These are phyloP conservation scores for Zapornia atra DNA, from an alignment of 2,113 vertebrate genomes.

Conservation along the genomic window DNA sequence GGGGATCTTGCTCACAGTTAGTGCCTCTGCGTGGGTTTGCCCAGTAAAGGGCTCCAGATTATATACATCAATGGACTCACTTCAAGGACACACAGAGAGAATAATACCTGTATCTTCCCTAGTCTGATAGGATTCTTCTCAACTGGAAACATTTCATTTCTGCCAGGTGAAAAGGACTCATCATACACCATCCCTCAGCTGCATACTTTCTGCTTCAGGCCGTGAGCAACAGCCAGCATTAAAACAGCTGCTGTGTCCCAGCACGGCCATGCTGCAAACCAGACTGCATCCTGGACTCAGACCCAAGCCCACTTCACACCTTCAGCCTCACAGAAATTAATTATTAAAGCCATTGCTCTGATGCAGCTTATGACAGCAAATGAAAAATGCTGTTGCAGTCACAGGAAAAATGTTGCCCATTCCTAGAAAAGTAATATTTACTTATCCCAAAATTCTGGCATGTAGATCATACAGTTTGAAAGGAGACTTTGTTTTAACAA, in stretches of 20 bases:
- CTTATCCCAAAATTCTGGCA: background rate
- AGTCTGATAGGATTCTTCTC: background rate
- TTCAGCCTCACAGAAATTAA: background rate
- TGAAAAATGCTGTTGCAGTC: background rate
- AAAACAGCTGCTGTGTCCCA: background rate
- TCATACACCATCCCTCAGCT: background rate
- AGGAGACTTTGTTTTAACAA: background rate
- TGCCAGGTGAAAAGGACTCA: background rate
- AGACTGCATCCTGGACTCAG: background rate
- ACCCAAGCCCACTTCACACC: background rate
- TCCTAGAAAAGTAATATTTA: background rate
- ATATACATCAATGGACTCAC: fast-evolving
- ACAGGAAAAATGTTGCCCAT: background rate
- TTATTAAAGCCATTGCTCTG: background rate
- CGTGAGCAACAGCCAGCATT: background rate
- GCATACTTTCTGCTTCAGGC: background rate
- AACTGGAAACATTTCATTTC: background rate
- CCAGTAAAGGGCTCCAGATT: background rate
- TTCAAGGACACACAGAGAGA: background rate
- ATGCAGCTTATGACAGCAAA: background rate
- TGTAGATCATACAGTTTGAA: background rate
- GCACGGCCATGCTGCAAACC: background rate
- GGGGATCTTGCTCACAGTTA: background rate
- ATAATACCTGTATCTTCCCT: background rate
- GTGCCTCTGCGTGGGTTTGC: background rate